phyloP scores from a whole-genome alignment of 2,113 vertebrate genomes.

The Trichechus manatus region DNA sequence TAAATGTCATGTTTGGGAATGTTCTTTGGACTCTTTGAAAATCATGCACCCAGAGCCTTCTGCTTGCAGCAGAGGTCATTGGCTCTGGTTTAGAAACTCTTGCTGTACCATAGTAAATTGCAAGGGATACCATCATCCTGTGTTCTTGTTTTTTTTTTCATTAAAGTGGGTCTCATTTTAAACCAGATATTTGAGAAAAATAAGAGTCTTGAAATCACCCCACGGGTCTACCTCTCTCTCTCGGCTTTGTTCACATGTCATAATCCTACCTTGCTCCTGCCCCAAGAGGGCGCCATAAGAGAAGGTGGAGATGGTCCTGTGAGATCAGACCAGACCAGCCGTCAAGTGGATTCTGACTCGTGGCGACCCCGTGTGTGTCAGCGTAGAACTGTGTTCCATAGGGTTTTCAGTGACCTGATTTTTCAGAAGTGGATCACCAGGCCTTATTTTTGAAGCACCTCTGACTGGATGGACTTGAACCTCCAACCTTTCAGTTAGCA shows the following conservation, averaged over 20 bases:
- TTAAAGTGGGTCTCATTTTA: neutral
- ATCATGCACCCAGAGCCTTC: conserved; percentile 50
- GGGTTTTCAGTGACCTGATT: neutral
- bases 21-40: neutral
- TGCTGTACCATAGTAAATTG: conserved; percentile 85
- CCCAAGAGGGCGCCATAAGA: neutral
- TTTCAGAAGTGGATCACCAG: neutral
- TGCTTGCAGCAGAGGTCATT: conserved; percentile 75
- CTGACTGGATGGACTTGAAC: neutral
- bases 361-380: neutral
- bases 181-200: neutral
- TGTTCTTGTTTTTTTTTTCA: conserved; percentile 35
- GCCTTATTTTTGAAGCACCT: neutral
- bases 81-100: conserved; percentile 79
- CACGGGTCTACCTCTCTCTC: neutral
- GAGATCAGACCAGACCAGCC: neutral
- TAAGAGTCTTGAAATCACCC: neutral
- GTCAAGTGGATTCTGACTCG: neutral
- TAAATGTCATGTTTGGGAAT: conserved; percentile 67
- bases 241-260: neutral
- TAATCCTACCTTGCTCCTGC: neutral
- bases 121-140: conserved; percentile 67
- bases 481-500: neutral
- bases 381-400: neutral
- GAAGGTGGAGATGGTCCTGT: neutral